Base-by-base conservation (phyloP, 2,888 invertebrate genomes). In the Leucophenga montana region DNA sequence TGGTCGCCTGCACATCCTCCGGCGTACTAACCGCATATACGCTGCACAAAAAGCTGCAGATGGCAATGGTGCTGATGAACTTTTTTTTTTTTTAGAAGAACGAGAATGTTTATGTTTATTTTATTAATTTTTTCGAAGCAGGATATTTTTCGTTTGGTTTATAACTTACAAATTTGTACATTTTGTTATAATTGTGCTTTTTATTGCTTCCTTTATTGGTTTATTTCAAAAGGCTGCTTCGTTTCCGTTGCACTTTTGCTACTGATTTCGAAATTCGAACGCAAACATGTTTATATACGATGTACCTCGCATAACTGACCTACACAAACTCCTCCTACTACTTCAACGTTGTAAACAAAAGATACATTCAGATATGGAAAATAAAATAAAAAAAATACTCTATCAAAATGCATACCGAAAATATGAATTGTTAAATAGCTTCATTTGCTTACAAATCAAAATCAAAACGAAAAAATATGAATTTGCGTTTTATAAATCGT, bases 81-180 rank as follows among this genome's bases (percentile, higher is more conserved):
- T 56, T 1, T 54, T 16, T 54, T 18, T 11, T 18, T 18, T 27
- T 71, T 22, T 54, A 66, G 22, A 73, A 71, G 27, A 56, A 64
- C 67, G 20, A 39, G 13, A 3, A n/a, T 64, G 18, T 57, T 53
- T 50, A 48, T 27, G 18, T 39, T 66, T 62, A 48, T 18, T 57
- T 56, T 44, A 59, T 14, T 57, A n/a, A n/a, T n/a, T n/a, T n/a
- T n/a, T n/a, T n/a, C n/a, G n/a, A n/a, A n/a, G n/a, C 22, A n/a
- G 20, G 20, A 14, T 9, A 48, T 18, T 0, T 53, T 14, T 44
- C 3, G 1, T 57, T 20, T 16, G 68, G 1, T 14, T 48, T 33
- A 50, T 67, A 56, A 78, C 86, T 78, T 79, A 85, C 85, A 48
- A 68, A 69, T 76, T 79, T 85, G 69, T 67, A 76, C 85, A 85